phyloP scores from a whole-genome alignment of 2,797 vertebrate genomes.

The Myotis vivesi region DNA sequence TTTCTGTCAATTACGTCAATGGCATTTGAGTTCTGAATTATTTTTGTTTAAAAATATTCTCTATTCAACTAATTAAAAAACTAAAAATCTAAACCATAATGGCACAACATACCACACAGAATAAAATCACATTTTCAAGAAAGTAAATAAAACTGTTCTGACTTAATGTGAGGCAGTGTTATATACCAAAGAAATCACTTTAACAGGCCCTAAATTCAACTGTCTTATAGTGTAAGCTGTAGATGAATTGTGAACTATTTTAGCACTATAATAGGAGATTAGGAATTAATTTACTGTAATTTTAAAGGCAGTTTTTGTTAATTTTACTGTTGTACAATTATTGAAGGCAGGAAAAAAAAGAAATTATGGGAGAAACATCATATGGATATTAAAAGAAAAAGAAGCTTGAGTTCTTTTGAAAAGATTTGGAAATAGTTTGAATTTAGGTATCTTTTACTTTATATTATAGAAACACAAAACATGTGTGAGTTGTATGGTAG shows the following conservation, averaged over 20 bases:
- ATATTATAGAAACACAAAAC: neutral
- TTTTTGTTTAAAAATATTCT: slow-evolving; percentile 28
- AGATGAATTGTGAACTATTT: neutral
- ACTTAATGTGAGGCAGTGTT: neutral
- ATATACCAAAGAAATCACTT: slow-evolving; percentile 10
- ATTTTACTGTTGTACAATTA: neutral
- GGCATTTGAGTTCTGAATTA: slow-evolving; percentile 45
- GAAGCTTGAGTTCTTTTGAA: neutral
- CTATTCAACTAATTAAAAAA: slow-evolving; percentile 7
- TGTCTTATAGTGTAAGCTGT: neutral
- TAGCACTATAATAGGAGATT: neutral
- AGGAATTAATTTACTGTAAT: slow-evolving; percentile 27
- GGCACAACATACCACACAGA: neutral
- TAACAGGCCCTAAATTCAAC: neutral
- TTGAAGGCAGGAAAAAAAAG: neutral
- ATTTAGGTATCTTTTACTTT: neutral
- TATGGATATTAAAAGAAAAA: neutral
- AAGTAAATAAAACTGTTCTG: neutral
- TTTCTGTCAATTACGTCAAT: slow-evolving; percentile 25
- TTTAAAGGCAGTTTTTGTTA: slow-evolving; percentile 33
- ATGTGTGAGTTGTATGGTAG: neutral
- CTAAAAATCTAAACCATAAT: neutral
- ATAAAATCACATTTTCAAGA: slow-evolving; percentile 24
- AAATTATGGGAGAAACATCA: neutral
- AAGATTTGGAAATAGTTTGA: slow-evolving; percentile 13